Percentiles rank a stretch among this genome's conserved stretches.
phyloP scores from a whole-genome alignment of 2,113 vertebrate genomes.

The Geococcyx californianus region DNA sequence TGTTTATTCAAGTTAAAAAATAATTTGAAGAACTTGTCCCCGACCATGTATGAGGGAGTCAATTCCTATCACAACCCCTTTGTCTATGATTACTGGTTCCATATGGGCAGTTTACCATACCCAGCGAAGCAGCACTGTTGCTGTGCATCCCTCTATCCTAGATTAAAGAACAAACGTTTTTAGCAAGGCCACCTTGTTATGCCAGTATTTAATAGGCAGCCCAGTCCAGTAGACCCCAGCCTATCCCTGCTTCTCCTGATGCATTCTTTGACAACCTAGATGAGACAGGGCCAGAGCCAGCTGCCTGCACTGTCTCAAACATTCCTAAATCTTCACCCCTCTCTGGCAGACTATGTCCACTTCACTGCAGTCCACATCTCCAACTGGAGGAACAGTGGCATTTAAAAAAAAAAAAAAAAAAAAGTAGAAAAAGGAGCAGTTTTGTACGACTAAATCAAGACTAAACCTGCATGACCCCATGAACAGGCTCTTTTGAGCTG shows the following conservation, averaged over 20 bases:
- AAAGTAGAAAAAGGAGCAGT: background rate
- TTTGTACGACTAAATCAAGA: background rate
- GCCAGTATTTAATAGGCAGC: background rate
- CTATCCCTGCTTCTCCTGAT: background rate
- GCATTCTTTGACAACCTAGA: background rate
- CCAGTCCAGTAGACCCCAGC: background rate
- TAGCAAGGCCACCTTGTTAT: background rate
- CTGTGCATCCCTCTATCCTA: background rate
- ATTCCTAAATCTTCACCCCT: background rate
- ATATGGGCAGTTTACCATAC: background rate
- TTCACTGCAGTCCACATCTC: background rate
- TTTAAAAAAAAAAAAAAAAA: background rate
- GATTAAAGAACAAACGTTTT: background rate
- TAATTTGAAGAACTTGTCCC: slow-evolving; percentile 41
- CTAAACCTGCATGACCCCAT: background rate
- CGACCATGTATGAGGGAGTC: background rate
- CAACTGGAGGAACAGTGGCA: background rate
- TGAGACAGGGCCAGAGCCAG: background rate
- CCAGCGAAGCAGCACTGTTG: background rate
- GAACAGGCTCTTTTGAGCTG: background rate
- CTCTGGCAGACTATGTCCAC: background rate
- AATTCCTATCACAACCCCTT: background rate
- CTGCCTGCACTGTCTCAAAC: background rate
- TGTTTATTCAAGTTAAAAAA: slow-evolving; percentile 56
- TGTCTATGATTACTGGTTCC: background rate